These are phyloP conservation scores for Strigamia maritima DNA, from an alignment of 2,888 invertebrate species.

Conservation along the genomic window DNA sequence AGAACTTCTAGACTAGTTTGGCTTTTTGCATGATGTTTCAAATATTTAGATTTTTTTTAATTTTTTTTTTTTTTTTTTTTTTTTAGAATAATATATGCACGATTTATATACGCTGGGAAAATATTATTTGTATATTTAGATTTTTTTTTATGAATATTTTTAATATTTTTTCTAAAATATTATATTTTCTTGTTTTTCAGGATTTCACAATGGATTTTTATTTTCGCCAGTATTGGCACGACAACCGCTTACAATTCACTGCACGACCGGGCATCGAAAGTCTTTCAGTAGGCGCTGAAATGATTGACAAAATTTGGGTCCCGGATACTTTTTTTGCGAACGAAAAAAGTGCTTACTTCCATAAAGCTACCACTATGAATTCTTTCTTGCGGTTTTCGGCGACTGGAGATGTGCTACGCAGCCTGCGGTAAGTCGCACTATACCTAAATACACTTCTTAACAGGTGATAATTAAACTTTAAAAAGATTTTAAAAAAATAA, in stretches of 20 bases:
- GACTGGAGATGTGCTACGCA: constrained; percentile 89
- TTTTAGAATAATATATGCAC: too few relatives aligned
- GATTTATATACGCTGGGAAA: neutral
- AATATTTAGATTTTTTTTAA: neutral
- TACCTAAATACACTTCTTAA: neutral
- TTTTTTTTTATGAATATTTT: neutral
- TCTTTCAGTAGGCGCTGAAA: constrained; percentile 88
- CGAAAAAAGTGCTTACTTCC: constrained; percentile 99
- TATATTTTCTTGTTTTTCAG: constrained; percentile 58
- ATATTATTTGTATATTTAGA: neutral
- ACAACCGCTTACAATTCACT: constrained; percentile 89
- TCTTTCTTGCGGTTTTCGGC: constrained; percentile 96
- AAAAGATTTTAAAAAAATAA: too few relatives aligned
- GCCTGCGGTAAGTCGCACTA: constrained; percentile 73
- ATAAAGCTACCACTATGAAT: constrained; percentile 99
- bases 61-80: too few relatives aligned
- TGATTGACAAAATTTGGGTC: constrained; percentile 98
- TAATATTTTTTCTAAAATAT: too few relatives aligned
- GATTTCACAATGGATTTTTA: constrained; percentile 98
- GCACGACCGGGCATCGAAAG: constrained; percentile 85
- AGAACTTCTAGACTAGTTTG: neutral
- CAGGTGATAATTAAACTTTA: too few relatives aligned
- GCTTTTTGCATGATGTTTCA: neutral
- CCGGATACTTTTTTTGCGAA: constrained; percentile 99
- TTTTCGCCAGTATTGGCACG: constrained; percentile 98